Evolutionary conservation across 2,113 vertebrate genomes (phyloP).

Genomic region (Platysteira castanea): DNA sequence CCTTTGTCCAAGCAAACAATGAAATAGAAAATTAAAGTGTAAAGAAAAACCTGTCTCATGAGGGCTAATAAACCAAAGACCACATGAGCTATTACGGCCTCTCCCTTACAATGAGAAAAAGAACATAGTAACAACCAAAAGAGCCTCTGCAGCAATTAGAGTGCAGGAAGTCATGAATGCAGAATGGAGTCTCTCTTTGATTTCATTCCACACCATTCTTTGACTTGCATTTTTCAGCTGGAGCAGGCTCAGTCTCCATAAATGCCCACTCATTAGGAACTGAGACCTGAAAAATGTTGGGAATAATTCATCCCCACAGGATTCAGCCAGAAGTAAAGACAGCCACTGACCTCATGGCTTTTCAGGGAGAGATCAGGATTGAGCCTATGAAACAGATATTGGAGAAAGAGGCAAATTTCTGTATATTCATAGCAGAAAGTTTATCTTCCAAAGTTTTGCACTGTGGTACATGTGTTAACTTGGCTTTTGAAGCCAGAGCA

Average conservation of each 20-base stretch:
- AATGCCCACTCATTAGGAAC: not conserved
- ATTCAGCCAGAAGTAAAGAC: not conserved
- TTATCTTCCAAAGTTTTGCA: not conserved
- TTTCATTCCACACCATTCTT: not conserved
- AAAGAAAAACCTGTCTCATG: not conserved
- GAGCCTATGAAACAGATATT: not conserved
- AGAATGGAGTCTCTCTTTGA: not conserved
- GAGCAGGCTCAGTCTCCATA: not conserved
- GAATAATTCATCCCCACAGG: not conserved
- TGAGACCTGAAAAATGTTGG: not conserved
- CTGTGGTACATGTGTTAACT: not conserved
- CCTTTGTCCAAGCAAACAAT: not conserved
- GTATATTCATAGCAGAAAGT: not conserved
- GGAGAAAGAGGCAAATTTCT: not conserved
- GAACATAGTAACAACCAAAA: not conserved
- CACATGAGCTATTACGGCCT: not conserved
- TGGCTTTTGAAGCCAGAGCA: not conserved
- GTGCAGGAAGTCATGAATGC: not conserved
- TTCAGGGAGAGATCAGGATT: not conserved
- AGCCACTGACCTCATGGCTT: not conserved
- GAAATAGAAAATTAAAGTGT: not conserved
- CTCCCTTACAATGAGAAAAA: not conserved
- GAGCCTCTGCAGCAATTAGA: not conserved
- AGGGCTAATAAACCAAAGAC: constrained; percentile 5
- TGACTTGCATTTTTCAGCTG: not conserved